Conservation (phyloP, 2,888 invertebrate genomes). For the Drosophila hamatofila region DNA sequence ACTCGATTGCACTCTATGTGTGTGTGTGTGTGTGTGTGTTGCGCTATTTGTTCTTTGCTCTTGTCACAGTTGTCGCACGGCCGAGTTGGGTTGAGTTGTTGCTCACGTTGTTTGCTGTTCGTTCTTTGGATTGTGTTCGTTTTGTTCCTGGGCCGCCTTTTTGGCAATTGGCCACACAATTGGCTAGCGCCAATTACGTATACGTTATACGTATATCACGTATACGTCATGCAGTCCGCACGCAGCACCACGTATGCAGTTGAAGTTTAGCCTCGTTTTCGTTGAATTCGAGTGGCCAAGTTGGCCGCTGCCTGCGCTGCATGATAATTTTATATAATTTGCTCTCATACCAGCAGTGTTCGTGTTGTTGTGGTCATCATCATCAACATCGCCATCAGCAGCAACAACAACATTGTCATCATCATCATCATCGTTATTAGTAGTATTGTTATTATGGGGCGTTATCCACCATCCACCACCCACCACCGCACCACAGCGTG, state of each 20-base stretch:
- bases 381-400: slow-evolving; percentile 30
- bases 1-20: background rate
- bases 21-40: background rate
- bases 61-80: slow-evolving; percentile 1
- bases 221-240: slow-evolving; percentile 68
- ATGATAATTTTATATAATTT: slow-evolving; percentile 80
- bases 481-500: slow-evolving; percentile 6
- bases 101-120: background rate
- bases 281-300: slow-evolving; percentile 64
- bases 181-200: slow-evolving; percentile 51
- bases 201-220: slow-evolving; percentile 57
- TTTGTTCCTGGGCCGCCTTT: slow-evolving; percentile 10
- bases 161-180: slow-evolving; percentile 70
- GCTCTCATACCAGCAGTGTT: slow-evolving; percentile 51
- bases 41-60: background rate
- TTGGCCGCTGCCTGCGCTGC: slow-evolving; percentile 68
- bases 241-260: slow-evolving; percentile 43
- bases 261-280: slow-evolving; percentile 41
- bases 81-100: background rate
- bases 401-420: slow-evolving; percentile 29
- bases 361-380: slow-evolving; percentile 59
- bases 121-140: background rate
- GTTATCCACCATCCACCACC: slow-evolving; percentile 1
- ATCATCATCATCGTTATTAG: slow-evolving; percentile 29
- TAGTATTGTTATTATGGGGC: slow-evolving; percentile 35